Conservation (phyloP, 2,797 vertebrate species). For the Decapterus maruadsi region DNA sequence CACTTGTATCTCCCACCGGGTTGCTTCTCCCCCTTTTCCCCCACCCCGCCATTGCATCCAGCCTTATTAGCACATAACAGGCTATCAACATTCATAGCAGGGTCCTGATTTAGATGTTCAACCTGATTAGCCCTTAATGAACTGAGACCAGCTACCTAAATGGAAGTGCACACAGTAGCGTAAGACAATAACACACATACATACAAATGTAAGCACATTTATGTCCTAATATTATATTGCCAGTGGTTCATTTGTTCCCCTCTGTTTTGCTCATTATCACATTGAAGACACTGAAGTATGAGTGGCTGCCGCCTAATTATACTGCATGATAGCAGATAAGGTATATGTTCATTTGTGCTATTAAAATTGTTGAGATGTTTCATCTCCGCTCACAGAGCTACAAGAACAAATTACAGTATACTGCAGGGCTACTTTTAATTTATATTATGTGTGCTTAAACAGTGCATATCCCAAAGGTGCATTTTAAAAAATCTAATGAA, state of each 20-base stretch:
- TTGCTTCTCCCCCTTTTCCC: conserved; percentile 32
- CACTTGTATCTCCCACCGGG: conserved; percentile 73
- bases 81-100: conserved; percentile 91
- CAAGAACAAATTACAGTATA: conserved; percentile 6
- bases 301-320: conserved; percentile 28
- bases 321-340: background rate
- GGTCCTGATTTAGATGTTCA: conserved; percentile 90
- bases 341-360: conserved; percentile 23
- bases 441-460: conserved; percentile 1
- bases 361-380: conserved; percentile 40
- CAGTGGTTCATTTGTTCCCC: background rate
- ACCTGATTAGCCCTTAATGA: conserved; percentile 87
- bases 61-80: conserved; percentile 91
- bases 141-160: conserved; percentile 77
- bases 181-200: conserved; percentile 47
- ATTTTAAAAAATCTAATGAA: conserved; percentile 25
- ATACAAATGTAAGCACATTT: conserved; percentile 24
- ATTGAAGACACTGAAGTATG: background rate
- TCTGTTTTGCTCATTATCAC: conserved; percentile 27
- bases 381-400: conserved; percentile 6
- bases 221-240: conserved; percentile 18
- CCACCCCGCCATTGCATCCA: conserved; percentile 77
- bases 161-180: conserved; percentile 67
- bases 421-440: conserved; percentile 11
- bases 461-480: conserved; percentile 16